Evolutionary conservation across 2,113 vertebrate species (phyloP), one percentile per base, ranked within the genome.

Genomic region (Gulo gulo): DNA sequence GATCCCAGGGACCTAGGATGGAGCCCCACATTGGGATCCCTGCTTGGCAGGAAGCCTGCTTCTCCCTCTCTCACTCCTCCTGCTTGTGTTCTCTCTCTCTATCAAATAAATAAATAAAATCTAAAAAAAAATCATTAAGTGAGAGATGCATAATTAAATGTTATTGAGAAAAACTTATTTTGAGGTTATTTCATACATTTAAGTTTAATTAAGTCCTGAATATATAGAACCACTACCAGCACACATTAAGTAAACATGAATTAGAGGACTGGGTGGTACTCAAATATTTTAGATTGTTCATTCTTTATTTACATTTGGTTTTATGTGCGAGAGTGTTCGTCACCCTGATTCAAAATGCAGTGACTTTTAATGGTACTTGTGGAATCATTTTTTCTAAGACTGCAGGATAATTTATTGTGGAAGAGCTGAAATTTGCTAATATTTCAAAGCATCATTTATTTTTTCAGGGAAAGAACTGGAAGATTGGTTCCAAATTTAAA

Each of bases 401-500:
- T 81, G 3, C 92, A 3, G 11, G 89, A 88, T 73, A 87, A 93
- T 83, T 94, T 88, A 88, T 88, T 91, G 13, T 88, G 9, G 15
- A 95, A 96, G 47, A 67, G 21, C 23, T 91, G 13, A 94, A 93
- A 31, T 81, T 90, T 67, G 7, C 42, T 93, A 89, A 52, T 78
- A 89, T 79, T 93, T 91, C 47, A 95, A 81, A 74, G 29, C 63
- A 92, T 90, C 26, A 61, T 83, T 95, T 94, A 59, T 96, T 96
- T 96, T 82, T 61, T 96, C 24, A 50, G n/a, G 31, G 78, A 85
- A 92, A 87, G 50, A 47, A 92, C 9, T 29, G 69, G 78, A 94
- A 96, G 18, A 89, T 47, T 52, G 15, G 42, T 78, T 97, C 55
- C 18, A 96, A 92, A 88, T 82, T 96, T 97, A 95, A 96, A 98